Base-by-base conservation (phyloP, 2,888 invertebrate species). In the Xestobium rufovillosum region DNA sequence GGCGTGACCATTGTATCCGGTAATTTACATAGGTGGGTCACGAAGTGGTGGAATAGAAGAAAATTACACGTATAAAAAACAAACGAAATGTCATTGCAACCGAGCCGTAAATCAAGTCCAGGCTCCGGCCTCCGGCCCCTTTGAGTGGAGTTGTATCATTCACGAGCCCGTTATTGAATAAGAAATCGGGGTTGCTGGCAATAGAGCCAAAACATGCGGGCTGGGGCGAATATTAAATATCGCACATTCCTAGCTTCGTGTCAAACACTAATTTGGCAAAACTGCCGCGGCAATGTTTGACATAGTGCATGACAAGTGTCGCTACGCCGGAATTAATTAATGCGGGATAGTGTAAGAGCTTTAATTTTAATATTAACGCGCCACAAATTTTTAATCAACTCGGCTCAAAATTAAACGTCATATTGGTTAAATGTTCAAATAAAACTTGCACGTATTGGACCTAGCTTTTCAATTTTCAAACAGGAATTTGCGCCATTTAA, bases 341-440 rank as follows among this genome's bases (percentile, higher is more conserved):
- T 55, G 47, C 44, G 45, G 34, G 44, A 44, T 44, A 47, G 49
- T 50, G 54, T 47, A 50, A 53, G 45, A 47, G 46, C 52, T 51
- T 56, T 59, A 57, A 59, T 58, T 59, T 56, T 56, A 56, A 57
- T 61, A 59, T 57, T 55, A 57, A 57, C 55, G 57, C 47, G 45
- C 53, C 47, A 51, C 54, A 58, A 57, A 56, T 59, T 59, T 59
- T 59, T 59, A 57, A 60, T 60, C 56, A 58, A 57, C 51, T 51
- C 47, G 32, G 40, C 46, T 45, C 55, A 55, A 46, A 48, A 53
- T 54, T 54, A 50, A 51, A 53, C 51, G 46, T 48, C 43, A 51
- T 50, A 57, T 55, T 52, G 55, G 51, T 53, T 42, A 52, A 55
- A 53, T 53, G 50, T 52, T n/a, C n/a, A n/a, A n/a, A n/a, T n/a